Evolutionary conservation across 64 coral and sea anemone genomes (phyloP), one percentile per base, ranked within the genome.

Genomic region (Montipora capricornis): DNA sequence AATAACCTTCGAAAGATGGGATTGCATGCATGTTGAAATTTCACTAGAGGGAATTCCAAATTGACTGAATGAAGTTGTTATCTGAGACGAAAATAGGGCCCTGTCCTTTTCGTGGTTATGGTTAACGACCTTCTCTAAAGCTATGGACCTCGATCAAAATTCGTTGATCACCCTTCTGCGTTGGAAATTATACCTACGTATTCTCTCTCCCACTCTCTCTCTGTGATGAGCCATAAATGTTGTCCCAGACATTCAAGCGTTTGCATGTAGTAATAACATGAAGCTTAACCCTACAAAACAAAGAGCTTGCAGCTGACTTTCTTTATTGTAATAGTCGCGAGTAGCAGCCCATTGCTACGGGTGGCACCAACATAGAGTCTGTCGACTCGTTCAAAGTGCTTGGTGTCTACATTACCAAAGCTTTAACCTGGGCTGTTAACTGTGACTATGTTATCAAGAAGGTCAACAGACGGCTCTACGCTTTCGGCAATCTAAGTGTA

Each of bases 201-300:
- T 53, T 83, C 90, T 58, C 78, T 64, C 5, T 73, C 45, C 20
- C 13, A 2, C 13, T 60, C 57, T 60, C 13, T 60, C 57, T 9
- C 6, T 60, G 0, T 60, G 1, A 60, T 13, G 6, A 60, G 7
- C 57, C 13, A 60, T 7, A 7, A 2, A 13, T 13, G 13, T 60
- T 9, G 57, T 80, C 11, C 6, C 74, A 70, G 24, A 69, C 44
- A 61, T 90, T 79, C 48, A 51, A 19, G 4, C 2, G 45, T 90
- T 90, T 60, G 55, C 77, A 49, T 5, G 57, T 90, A 90, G 50
- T 62, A 90, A 90, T 51, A 90, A 90, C 71, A 81, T 80, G 89
- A 37, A 37, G 44, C 17, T 90, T 3, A 80, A 69, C 64, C 77
- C 89, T 49, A 22, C 29, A 68, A 81, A 81, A 66, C 26, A 81